Evolutionary conservation across 2,888 invertebrate species (phyloP).

Genomic region (Cepaea hortensis): DNA sequence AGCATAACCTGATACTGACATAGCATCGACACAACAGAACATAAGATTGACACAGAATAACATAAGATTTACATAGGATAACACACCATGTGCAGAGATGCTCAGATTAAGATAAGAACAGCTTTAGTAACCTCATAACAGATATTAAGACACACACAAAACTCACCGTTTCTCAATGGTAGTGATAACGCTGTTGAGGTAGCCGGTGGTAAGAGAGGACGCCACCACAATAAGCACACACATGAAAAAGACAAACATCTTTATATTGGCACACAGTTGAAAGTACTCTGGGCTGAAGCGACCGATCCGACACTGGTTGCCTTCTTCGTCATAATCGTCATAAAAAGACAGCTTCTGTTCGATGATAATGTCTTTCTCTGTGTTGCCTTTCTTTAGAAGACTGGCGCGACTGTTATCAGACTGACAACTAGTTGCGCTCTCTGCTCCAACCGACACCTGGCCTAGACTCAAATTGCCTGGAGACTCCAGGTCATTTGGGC

Average conservation of each 20-base stretch:
- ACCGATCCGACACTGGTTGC: slow-evolving; percentile 89
- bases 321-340: slow-evolving; percentile 48
- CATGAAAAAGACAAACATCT: slow-evolving; percentile 78
- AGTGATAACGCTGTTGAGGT: slow-evolving; percentile 85
- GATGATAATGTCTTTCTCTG: slow-evolving; percentile 63
- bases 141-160: neutral
- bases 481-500: slow-evolving; percentile 52
- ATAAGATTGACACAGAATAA: no score
- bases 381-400: slow-evolving; percentile 59
- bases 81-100: no score
- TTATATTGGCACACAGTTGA: slow-evolving; percentile 92
- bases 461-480: slow-evolving; percentile 62
- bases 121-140: neutral
- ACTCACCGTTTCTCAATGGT: slow-evolving; percentile 90
- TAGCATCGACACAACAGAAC: no score
- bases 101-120: no score
- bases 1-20: no score
- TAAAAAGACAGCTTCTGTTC: slow-evolving; percentile 50
- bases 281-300: slow-evolving; percentile 89
- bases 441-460: slow-evolving; percentile 59
- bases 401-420: slow-evolving; percentile 62
- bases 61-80: no score
- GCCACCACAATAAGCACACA: slow-evolving; percentile 72
- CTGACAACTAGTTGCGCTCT: slow-evolving; percentile 63
- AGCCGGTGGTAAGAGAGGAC: slow-evolving; percentile 74